A percentile compares a stretch with the other conserved stretches of the same genome.
These are phyloP conservation scores for Festucalex cinctus DNA, from an alignment of 2,113 vertebrate genomes.

Conservation along the genomic window DNA sequence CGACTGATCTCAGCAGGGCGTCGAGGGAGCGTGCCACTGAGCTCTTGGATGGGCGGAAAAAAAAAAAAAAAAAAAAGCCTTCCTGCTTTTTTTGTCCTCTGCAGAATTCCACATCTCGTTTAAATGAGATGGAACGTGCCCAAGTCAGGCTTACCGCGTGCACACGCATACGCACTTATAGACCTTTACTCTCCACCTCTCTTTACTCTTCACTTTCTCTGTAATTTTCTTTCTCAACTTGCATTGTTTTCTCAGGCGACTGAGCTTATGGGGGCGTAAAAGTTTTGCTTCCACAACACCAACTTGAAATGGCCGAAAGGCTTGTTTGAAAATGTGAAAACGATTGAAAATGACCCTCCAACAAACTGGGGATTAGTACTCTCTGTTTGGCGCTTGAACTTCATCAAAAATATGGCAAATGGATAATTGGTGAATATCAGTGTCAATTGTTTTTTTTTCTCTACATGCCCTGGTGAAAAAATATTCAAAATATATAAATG, in stretches of 20 bases:
- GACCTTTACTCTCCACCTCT: constrained; percentile 6
- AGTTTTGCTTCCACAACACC: neutral
- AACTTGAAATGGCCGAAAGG: neutral
- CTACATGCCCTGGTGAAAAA: too few relatives aligned
- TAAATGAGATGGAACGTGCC: constrained; percentile 35
- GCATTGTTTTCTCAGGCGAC: neutral
- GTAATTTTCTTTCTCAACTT: neutral
- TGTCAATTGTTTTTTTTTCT: too few relatives aligned
- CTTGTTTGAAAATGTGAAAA: neutral
- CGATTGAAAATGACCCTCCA: neutral
- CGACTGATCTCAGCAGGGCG: constrained; percentile 36
- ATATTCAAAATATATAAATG: too few relatives aligned
- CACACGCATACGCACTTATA: neutral
- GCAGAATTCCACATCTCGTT: constrained; percentile 24
- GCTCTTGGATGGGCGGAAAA: neutral
- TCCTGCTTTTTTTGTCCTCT: constrained; percentile 42
- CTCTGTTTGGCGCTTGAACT: too few relatives aligned
- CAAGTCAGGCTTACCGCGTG: constrained; percentile 16
- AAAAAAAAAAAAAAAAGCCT: constrained; percentile 23
- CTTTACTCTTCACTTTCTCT: neutral
- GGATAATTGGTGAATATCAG: too few relatives aligned
- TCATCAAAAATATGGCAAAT: too few relatives aligned
- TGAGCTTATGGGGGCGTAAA: neutral
- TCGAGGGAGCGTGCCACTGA: constrained; percentile 21
- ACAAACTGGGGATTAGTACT: neutral